Evolutionary conservation across 92 coral and sea anemone genomes (phyloP).

Genomic region (Palythoa heliodiscus): DNA sequence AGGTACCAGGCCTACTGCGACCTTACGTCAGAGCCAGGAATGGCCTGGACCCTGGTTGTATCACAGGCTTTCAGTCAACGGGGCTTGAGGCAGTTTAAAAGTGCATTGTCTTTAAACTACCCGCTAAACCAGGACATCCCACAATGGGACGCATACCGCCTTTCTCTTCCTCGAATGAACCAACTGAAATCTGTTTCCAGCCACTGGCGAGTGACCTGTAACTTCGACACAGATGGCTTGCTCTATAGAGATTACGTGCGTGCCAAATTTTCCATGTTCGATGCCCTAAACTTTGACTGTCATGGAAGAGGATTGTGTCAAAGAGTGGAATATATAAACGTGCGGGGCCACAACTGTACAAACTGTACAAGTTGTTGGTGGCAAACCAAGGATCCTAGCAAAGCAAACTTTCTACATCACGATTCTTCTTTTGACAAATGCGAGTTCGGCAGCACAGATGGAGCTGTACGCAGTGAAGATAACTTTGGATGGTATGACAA

Average conservation of each 20-base stretch:
- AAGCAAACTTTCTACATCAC: constrained; percentile 32
- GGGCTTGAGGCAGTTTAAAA: too few species aligned
- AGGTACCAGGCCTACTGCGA: constrained; percentile 13
- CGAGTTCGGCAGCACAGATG: constrained; percentile 35
- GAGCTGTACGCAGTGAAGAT: constrained; percentile 23
- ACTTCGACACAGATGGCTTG: constrained; percentile 55
- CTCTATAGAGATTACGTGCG: constrained; percentile 58
- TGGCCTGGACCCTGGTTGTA: constrained; percentile 8
- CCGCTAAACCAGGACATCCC: constrained; percentile 48
- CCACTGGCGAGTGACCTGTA: constrained; percentile 73
- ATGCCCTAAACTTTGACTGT: constrained; percentile 3
- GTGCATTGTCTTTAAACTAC: too few species aligned
- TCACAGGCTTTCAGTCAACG: neutral
- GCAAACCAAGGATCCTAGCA: constrained; percentile 8
- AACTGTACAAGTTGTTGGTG: constrained; percentile 55
- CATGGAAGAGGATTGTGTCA: constrained; percentile 1
- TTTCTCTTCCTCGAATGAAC: constrained; percentile 38
- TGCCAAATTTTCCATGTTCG: constrained; percentile 8
- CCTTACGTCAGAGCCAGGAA: neutral
- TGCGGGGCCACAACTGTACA: constrained; percentile 54
- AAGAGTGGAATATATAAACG: constrained; percentile 51
- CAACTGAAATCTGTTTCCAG: constrained; percentile 46
- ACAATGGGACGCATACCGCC: constrained; percentile 59
- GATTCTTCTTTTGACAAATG: constrained; percentile 26
- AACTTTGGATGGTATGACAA: constrained; percentile 47